Percentiles rank a stretch among this genome's conserved stretches.
These are phyloP conservation scores for Spatulosminthurus flaviceps DNA, from an alignment of 2,888 invertebrate genomes.

Conservation along the genomic window DNA sequence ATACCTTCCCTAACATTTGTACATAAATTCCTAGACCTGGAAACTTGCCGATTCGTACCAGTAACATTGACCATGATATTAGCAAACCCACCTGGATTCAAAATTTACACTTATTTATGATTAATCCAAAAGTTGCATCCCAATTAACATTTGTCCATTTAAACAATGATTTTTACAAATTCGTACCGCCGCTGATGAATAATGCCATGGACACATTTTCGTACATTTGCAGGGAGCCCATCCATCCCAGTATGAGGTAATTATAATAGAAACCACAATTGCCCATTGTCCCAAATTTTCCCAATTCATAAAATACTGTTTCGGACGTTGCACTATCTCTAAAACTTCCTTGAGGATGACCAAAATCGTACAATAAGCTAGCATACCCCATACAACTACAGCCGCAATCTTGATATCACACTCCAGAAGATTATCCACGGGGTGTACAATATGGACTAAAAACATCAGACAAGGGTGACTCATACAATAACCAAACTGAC, in stretches of 20 bases:
- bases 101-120: background rate
- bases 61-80: constrained; percentile 82
- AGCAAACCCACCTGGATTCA: constrained; percentile 72
- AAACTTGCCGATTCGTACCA: constrained; percentile 86
- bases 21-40: constrained; percentile 86
- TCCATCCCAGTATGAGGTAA: constrained; percentile 63
- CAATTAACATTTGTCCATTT: no score
- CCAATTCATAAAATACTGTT: constrained; percentile 80
- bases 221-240: constrained; percentile 63
- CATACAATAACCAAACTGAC: no score
- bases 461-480: no score
- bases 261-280: constrained; percentile 77
- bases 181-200: constrained; percentile 47
- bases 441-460: background rate
- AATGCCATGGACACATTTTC: constrained; percentile 56
- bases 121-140: no score
- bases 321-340: constrained; percentile 78
- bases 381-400: background rate
- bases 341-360: constrained; percentile 75
- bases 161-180: background rate
- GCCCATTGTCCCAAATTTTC: constrained; percentile 86
- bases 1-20: constrained; percentile 87
- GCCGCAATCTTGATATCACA: constrained; percentile 18
- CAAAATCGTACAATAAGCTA: constrained; percentile 30
- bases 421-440: background rate